A percentile compares a stretch with the other conserved stretches of the same genome.
Evolutionary conservation across 2,888 invertebrate genomes (phyloP).

Genomic region (Idaea straminata): DNA sequence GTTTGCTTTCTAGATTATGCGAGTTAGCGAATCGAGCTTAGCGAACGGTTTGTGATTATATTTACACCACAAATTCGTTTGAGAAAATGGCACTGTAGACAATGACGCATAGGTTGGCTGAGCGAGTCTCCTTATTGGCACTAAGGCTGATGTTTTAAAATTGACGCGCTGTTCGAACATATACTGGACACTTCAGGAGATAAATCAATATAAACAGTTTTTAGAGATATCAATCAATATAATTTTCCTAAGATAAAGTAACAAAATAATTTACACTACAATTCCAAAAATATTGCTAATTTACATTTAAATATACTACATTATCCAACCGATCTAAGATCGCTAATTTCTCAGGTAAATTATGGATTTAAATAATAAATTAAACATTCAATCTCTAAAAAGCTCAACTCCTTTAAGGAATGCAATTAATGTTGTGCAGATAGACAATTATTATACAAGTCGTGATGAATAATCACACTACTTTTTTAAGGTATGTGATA

Average conservation of each 20-base stretch:
- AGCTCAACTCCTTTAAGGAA: slow-evolving; percentile 48
- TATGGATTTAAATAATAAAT: not conserved
- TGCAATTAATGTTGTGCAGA: slow-evolving; percentile 44
- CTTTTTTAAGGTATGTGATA: not conserved
- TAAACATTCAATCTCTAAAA: slow-evolving; percentile 37
- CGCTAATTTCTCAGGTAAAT: not conserved
- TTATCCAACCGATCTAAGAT: not conserved
- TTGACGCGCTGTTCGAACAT: not conserved
- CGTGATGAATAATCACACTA: not conserved
- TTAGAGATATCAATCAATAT: slow-evolving; percentile 22
- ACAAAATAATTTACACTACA: slow-evolving; percentile 25
- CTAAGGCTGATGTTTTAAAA: too few relatives aligned
- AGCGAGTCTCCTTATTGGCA: too few relatives aligned
- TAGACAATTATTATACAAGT: not conserved
- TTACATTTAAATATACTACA: not conserved
- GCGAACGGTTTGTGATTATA: too few relatives aligned
- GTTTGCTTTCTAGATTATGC: too few relatives aligned
- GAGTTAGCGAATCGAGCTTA: too few relatives aligned
- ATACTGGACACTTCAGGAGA: not conserved
- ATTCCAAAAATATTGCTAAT: slow-evolving; percentile 17
- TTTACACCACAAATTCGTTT: too few relatives aligned
- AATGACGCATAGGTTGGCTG: too few relatives aligned
- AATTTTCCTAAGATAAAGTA: slow-evolving; percentile 29
- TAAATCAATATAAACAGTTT: slow-evolving; percentile 24
- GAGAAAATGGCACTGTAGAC: too few relatives aligned